Conservation (phyloP, 2,113 vertebrate species). For the Polypterus bichir region DNA sequence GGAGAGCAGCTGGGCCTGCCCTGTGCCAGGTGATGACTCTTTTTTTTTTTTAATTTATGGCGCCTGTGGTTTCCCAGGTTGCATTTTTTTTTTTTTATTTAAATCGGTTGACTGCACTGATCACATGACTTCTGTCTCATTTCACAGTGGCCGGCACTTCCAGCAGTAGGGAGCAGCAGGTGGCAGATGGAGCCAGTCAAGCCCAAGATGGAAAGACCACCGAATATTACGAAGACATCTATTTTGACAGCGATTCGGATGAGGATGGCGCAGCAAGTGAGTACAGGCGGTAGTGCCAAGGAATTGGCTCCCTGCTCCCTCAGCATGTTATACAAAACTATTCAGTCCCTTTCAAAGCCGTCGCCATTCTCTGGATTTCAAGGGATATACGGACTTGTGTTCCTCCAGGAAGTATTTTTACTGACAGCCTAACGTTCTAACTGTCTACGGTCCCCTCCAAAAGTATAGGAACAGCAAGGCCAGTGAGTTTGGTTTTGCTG, state of each 20-base stretch:
- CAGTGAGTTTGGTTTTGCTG: neutral
- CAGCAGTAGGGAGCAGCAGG: constrained; percentile 26
- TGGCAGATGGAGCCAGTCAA: constrained; percentile 11
- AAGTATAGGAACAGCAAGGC: neutral
- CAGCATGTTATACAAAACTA: too few relatives aligned
- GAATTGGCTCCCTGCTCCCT: too few relatives aligned
- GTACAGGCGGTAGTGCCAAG: neutral
- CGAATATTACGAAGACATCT: constrained; percentile 71
- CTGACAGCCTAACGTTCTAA: too few relatives aligned
- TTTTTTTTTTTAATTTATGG: too few relatives aligned
- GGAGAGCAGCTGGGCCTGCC: constrained; percentile 57
- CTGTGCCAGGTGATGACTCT: constrained; percentile 32
- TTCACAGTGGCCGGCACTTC: constrained; percentile 34
- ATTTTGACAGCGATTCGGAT: constrained; percentile 87
- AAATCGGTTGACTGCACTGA: neutral
- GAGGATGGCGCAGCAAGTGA: constrained; percentile 45
- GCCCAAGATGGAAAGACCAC: constrained; percentile 14
- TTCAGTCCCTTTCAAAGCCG: too few relatives aligned
- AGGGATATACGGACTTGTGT: too few relatives aligned
- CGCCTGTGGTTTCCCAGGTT: too few relatives aligned
- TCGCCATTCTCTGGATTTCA: too few relatives aligned
- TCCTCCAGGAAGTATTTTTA: too few relatives aligned
- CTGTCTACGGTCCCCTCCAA: too few relatives aligned
- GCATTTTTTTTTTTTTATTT: neutral
- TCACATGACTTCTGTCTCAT: neutral